Evolutionary conservation across 2,888 invertebrate species (phyloP), one percentile per base, ranked within the genome.

Genomic region (Scaptomyza cyrtandrae): DNA sequence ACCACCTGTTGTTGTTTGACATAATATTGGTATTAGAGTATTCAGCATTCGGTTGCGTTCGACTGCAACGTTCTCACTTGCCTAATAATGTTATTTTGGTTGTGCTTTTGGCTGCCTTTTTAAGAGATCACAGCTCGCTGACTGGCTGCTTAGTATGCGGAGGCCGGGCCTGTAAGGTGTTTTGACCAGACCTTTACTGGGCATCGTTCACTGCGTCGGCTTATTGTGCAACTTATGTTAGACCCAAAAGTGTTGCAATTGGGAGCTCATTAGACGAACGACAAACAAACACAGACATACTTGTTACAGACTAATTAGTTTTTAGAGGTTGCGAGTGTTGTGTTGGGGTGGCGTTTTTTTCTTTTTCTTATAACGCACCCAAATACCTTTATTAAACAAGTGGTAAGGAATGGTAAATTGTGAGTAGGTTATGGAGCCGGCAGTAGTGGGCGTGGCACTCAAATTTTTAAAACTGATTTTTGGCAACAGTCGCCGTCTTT

Each of bases 61-160:
- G 39, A 9, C 37, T 6, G 35, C 54, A 10, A 10, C 35, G 14
- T n/a, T 24, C 57, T 61, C 71, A 70, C 35, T 56, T 71, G 54
- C 13, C 39, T 44, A 10, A 33, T 6, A 7, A 5, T 29, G 0
- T 29, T 29, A 1, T 49, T 54, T 55, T 73, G 66, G 65, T 52
- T 63, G 41, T 49, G 81, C 84, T 81, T 82, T 81, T 81, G 57
- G 54, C 61, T 58, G 86, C 80, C 81, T 86, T 80, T 62, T 62
- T 81, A 45, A 61, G 33, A 73, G 70, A 57, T 60, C 62, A 50
- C 16, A 48, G 63, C 57, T 48, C 55, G 63, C 63, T 66, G 68
- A 44, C 75, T 72, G 79, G 58, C 75, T 82, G 87, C 87, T 87
- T 87, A 81, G 87, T 87, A 87, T 82, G 64, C 60, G 78, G 54